phyloP scores from a whole-genome alignment of 2,888 invertebrate genomes.

The Ormyrus labotus region DNA sequence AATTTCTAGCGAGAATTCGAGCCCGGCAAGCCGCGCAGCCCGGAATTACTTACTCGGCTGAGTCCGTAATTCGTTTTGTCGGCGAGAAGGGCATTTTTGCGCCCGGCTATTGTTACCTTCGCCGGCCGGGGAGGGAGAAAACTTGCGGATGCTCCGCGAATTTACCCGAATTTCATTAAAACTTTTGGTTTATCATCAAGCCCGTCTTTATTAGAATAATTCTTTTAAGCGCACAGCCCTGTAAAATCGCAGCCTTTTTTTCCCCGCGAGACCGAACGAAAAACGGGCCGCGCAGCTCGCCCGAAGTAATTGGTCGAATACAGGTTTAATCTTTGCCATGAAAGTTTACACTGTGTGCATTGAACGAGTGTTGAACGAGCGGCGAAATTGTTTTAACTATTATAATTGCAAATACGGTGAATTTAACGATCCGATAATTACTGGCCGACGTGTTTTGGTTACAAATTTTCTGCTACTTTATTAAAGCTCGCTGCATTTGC shows the following conservation, averaged over 20 bases:
- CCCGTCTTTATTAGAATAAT: not conserved
- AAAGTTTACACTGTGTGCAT: too few relatives aligned
- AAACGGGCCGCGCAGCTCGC: too few relatives aligned
- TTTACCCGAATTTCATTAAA: not conserved
- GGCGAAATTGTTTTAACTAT: too few relatives aligned
- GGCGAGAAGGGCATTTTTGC: conserved; percentile 7
- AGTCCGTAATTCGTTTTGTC: conserved; percentile 11
- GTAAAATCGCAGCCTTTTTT: too few relatives aligned
- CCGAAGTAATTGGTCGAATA: too few relatives aligned
- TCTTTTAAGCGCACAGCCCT: too few relatives aligned
- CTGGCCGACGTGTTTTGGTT: not conserved
- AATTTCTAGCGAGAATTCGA: too few relatives aligned
- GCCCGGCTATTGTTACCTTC: not conserved
- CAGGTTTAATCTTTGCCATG: too few relatives aligned
- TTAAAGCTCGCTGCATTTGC: not conserved
- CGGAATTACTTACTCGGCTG: not conserved
- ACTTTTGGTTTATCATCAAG: not conserved
- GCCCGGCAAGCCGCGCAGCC: too few relatives aligned
- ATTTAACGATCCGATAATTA: not conserved
- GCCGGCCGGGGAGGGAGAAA: not conserved
- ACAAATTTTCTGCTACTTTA: not conserved
- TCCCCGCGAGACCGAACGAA: too few relatives aligned
- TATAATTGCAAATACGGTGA: not conserved
- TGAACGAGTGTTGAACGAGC: too few relatives aligned
- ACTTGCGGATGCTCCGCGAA: not conserved